Evolutionary conservation across 2,888 invertebrate species (phyloP).

Genomic region (Seira ritae): DNA sequence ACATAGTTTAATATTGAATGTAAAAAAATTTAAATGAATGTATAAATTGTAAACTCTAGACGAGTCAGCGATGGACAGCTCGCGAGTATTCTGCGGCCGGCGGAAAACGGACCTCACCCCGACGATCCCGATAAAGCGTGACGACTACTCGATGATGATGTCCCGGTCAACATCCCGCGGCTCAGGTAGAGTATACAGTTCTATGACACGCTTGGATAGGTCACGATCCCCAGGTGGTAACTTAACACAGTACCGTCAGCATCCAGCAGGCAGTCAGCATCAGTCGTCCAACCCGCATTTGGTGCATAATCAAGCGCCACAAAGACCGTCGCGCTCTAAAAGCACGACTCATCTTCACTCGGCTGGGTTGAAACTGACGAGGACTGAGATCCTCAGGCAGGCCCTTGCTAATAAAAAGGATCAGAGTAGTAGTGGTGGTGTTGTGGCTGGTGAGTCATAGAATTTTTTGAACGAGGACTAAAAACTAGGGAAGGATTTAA

Average conservation of each 20-base stretch:
- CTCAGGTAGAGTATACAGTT: slow-evolving; percentile 72
- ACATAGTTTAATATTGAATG: background rate
- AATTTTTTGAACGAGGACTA: background rate
- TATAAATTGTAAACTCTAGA: slow-evolving; percentile 39
- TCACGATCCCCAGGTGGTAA: slow-evolving; percentile 65
- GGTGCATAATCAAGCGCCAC: slow-evolving; percentile 36
- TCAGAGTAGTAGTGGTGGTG: no score
- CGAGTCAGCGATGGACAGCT: slow-evolving; percentile 50
- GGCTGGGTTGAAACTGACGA: slow-evolving; percentile 68
- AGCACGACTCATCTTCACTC: slow-evolving; percentile 71
- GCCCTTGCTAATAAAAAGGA: slow-evolving; percentile 68
- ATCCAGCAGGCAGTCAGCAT: slow-evolving; percentile 53
- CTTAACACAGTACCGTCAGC: slow-evolving; percentile 63
- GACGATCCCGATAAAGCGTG: slow-evolving; percentile 71
- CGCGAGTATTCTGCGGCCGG: slow-evolving; percentile 71
- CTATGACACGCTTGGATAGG: slow-evolving; percentile 73
- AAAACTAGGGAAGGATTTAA: no score
- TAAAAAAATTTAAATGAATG: background rate
- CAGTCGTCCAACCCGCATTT: slow-evolving; percentile 30
- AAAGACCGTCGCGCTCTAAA: slow-evolving; percentile 70
- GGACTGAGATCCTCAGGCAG: slow-evolving; percentile 72
- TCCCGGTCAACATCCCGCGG: slow-evolving; percentile 63
- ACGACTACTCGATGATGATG: slow-evolving; percentile 53
- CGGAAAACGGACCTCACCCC: slow-evolving; percentile 72
- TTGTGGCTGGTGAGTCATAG: slow-evolving; percentile 53